Conservation (phyloP, 2,113 vertebrate species). For the Smithornis capensis region DNA sequence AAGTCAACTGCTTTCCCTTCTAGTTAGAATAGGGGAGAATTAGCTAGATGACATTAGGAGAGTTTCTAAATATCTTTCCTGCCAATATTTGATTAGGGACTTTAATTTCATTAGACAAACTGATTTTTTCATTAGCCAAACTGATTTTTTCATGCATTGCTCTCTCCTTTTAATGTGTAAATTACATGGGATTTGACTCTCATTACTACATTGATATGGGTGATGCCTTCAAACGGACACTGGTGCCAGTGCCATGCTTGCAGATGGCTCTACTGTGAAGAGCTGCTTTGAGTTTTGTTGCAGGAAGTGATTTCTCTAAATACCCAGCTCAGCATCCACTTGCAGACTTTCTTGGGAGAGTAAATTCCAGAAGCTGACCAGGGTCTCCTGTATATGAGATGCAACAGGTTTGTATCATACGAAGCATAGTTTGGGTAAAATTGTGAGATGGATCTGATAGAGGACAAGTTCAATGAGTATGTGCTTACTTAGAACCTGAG, state of each 20-base stretch:
- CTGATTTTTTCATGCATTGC: constrained; percentile 78
- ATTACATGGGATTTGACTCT: constrained; percentile 82
- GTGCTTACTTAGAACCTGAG: background rate
- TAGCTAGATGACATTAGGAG: constrained; percentile 64
- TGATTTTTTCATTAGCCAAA: constrained; percentile 77
- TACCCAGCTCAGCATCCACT: background rate
- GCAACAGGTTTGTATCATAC: too few species aligned
- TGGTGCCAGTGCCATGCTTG: accelerated
- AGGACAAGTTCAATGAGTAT: background rate
- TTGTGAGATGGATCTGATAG: background rate
- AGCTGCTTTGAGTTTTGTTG: background rate
- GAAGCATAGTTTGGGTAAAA: background rate
- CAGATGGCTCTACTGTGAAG: accelerated
- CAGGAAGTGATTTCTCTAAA: background rate
- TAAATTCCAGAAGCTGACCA: background rate
- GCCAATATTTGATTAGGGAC: constrained; percentile 81
- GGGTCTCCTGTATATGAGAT: background rate
- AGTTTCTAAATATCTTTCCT: constrained; percentile 79
- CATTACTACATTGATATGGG: constrained; percentile 78
- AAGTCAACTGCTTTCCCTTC: constrained; percentile 66
- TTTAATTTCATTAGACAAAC: constrained; percentile 84
- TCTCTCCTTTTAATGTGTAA: constrained; percentile 81
- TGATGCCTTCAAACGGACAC: constrained; percentile 70
- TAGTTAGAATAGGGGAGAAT: constrained; percentile 43
- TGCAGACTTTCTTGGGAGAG: background rate